Base-by-base conservation (phyloP, 2,888 invertebrate species). In the Standfussiana lucernea region DNA sequence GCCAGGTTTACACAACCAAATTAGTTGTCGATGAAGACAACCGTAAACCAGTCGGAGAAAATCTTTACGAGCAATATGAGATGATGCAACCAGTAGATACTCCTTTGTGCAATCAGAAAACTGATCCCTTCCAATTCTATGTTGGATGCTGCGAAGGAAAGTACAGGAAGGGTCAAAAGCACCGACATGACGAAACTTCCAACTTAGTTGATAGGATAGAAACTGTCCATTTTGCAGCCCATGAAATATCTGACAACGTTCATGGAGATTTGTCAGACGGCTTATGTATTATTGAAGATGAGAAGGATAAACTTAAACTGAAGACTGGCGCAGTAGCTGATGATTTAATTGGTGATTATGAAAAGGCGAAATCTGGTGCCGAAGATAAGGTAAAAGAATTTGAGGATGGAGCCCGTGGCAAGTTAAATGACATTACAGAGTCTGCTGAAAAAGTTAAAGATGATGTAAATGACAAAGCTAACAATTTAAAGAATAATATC, bases 51-150 rank as follows among this genome's bases (percentile, higher is more conserved):
- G 85, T 91, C 40, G 92, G 93, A 69, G 95, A 95, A 59, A 93
- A 95, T 47, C 84, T 95, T 0, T 96, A 96, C 76, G 94, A 95
- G 45, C 94, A 95, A 75, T 96, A 96, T 73, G 95, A 95, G 45
- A 91, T 94, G 62, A 96, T 96, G 96, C 96, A 96, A 87, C 96
- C 96, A 0, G 95, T 96, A 3, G 95, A 95, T 2, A 96, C 96
- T 2, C 96, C 96, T 5, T 40, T 93, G 45, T 90, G 89, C 62
- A 89, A 89, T 53, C 93, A 93, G 59, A 92, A 89, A 47, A 85
- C 88, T 10, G 96, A 96, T 83, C 96, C 96, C 5, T 96, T 96
- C 92, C 91, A 93, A 78, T 95, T 94, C 74, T 93, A 94, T 75
- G 93, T 92, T 1, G 94, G 94, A 65, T 96, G 95, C 83, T 95